These are phyloP conservation scores for Phacellophora camtschatica DNA, from an alignment of 30 jellyfish, hydroid and myxozoan species.

Conservation along the genomic window DNA sequence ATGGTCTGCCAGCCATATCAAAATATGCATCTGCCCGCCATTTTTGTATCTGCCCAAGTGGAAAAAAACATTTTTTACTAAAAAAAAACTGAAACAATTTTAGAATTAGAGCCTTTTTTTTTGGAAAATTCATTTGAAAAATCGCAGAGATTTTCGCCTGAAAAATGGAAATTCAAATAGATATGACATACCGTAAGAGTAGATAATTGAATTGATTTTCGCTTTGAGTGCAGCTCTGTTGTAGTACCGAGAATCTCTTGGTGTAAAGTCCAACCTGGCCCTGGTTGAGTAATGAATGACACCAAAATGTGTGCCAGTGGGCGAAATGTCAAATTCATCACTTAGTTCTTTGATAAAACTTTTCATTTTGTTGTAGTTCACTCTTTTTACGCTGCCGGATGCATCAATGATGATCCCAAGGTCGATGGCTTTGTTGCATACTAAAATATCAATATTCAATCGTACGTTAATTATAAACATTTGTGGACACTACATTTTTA, in stretches of 20 bases:
- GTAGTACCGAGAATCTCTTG: conserved; percentile 53
- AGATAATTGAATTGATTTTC: conserved; percentile 16
- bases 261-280: conserved; percentile 60
- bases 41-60: no score
- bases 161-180: no score
- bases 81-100: no score
- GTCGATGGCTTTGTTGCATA: conserved; percentile 74
- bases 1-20: no score
- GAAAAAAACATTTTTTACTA: no score
- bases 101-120: no score
- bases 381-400: conserved; percentile 76
- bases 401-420: conserved; percentile 88
- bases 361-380: conserved; percentile 58
- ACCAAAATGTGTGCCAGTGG: conserved; percentile 78
- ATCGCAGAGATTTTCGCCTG: no score
- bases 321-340: conserved; percentile 52
- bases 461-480: no score
- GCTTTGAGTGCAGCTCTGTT: conserved; percentile 40
- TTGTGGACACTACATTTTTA: no score
- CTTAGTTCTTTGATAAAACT: conserved; percentile 54
- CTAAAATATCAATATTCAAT: no score
- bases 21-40: no score
- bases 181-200: conserved; percentile 70
- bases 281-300: conserved; percentile 72
- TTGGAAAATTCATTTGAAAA: no score